Evolutionary conservation across 2,113 vertebrate species (phyloP).

Genomic region (Ginglymostoma cirratum): DNA sequence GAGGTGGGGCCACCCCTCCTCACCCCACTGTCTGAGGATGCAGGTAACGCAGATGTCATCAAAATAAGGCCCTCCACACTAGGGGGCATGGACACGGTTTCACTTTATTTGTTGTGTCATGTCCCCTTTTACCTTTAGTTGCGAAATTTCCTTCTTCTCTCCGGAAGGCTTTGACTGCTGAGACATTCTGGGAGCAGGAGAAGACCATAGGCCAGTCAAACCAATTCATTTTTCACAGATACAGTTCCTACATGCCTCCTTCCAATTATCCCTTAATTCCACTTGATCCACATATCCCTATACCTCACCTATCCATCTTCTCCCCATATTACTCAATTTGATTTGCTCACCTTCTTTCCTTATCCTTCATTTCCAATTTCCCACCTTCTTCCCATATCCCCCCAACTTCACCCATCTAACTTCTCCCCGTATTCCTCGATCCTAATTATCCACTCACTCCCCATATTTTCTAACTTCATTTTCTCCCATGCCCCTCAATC

Average conservation of each 20-base stretch:
- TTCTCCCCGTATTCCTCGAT: background rate
- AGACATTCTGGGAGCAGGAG: background rate
- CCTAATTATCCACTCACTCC: background rate
- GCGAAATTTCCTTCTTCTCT: background rate
- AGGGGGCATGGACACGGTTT: background rate
- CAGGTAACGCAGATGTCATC: conserved; percentile 58
- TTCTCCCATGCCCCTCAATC: background rate
- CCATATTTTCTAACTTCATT: background rate
- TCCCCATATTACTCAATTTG: background rate
- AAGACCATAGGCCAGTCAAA: background rate
- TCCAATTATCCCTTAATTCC: background rate
- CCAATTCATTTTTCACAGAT: background rate
- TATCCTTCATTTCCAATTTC: background rate
- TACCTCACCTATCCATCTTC: background rate
- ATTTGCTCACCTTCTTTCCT: background rate
- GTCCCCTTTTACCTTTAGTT: background rate
- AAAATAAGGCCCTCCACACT: background rate
- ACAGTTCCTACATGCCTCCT: background rate
- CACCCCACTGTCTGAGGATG: conserved; percentile 81
- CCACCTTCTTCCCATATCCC: background rate
- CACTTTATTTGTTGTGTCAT: background rate
- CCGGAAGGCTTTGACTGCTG: background rate
- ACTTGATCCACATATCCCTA: background rate
- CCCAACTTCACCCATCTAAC: background rate
- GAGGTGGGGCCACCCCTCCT: conserved; percentile 82